Evolutionary conservation across 2,113 vertebrate genomes (phyloP).

Genomic region (Athene noctua): DNA sequence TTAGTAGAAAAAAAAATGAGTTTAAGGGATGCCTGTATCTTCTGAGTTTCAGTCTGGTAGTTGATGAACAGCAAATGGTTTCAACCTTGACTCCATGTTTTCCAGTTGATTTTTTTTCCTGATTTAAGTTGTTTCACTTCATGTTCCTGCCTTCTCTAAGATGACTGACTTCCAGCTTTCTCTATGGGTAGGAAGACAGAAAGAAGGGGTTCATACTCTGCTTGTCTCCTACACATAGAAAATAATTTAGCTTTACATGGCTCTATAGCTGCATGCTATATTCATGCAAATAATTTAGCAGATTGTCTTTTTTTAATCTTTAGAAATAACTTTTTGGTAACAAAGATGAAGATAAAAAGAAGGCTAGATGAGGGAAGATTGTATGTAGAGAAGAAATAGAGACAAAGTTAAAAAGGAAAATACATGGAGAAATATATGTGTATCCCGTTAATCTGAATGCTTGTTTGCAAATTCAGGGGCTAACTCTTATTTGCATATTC

Average conservation of each 20-base stretch:
- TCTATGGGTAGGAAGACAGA: neutral
- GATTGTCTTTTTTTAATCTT: neutral
- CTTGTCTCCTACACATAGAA: neutral
- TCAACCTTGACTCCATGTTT: neutral
- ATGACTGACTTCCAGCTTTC: neutral
- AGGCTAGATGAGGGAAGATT: neutral
- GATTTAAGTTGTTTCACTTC: neutral
- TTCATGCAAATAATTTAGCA: neutral
- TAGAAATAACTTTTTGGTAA: neutral
- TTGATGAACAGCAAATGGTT: neutral
- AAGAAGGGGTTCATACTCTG: neutral
- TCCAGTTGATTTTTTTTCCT: neutral
- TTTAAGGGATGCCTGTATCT: neutral
- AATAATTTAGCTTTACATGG: neutral
- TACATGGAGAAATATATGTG: neutral
- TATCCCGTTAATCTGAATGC: neutral
- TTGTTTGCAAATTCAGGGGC: neutral
- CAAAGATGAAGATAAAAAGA: neutral
- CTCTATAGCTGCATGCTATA: neutral
- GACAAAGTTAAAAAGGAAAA: neutral
- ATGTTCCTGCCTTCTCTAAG: neutral
- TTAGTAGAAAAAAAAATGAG: neutral
- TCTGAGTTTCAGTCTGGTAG: neutral
- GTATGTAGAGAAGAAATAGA: neutral
- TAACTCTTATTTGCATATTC: neutral